Evolutionary conservation across 2,888 invertebrate genomes (phyloP).

Genomic region (Phrixothrix hirtus): DNA sequence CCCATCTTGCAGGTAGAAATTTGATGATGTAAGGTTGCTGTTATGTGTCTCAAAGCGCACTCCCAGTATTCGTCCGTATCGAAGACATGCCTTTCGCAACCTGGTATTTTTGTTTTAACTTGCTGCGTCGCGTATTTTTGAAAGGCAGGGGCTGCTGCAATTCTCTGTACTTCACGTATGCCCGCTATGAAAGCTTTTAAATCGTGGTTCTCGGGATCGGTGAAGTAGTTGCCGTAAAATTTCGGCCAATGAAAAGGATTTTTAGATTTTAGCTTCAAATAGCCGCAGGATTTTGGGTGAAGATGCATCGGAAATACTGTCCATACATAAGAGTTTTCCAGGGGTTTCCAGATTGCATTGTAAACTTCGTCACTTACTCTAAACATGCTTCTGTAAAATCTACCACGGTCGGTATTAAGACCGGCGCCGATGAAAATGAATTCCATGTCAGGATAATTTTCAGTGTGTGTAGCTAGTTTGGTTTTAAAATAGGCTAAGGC

Average conservation of each 20-base stretch:
- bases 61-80: slow-evolving; percentile 60
- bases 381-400: slow-evolving; percentile 54
- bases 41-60: slow-evolving; percentile 57
- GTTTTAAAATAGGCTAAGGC: slow-evolving; percentile 64
- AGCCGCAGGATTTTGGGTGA: slow-evolving; percentile 72
- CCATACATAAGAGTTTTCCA: slow-evolving; percentile 54
- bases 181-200: slow-evolving; percentile 48
- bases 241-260: slow-evolving; percentile 73
- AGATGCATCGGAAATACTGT: slow-evolving; percentile 69
- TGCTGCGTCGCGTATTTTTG: slow-evolving; percentile 54
- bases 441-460: slow-evolving; percentile 70
- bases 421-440: slow-evolving; percentile 66
- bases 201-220: slow-evolving; percentile 59
- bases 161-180: slow-evolving; percentile 58
- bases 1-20: slow-evolving; percentile 64
- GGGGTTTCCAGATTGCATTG: slow-evolving; percentile 60
- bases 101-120: slow-evolving; percentile 57
- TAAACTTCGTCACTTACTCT: slow-evolving; percentile 63
- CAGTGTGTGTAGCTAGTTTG: slow-evolving; percentile 59
- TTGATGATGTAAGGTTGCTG: slow-evolving; percentile 59
- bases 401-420: slow-evolving; percentile 45
- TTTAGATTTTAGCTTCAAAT: slow-evolving; percentile 67
- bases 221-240: slow-evolving; percentile 81
- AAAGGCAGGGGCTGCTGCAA: slow-evolving; percentile 58
- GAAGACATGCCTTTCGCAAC: slow-evolving; percentile 55